Evolutionary conservation across 2,888 invertebrate genomes (phyloP).

Genomic region (Ptilodon capucinus): DNA sequence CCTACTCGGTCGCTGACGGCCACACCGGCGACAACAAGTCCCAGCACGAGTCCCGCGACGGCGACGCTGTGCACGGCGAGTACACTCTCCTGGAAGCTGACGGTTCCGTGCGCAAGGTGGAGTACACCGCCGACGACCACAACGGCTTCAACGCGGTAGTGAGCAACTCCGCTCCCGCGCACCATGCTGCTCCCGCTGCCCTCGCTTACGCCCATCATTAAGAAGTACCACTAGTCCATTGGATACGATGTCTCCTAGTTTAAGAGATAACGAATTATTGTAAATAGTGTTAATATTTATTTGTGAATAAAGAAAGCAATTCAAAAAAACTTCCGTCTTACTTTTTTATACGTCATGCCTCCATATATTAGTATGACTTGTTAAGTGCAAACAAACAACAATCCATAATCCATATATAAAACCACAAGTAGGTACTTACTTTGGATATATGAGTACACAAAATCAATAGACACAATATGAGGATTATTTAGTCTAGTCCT

Average conservation of each 20-base stretch:
- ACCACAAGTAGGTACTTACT: too few species aligned
- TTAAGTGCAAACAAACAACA: too few species aligned
- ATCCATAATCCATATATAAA: too few species aligned
- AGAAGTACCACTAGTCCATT: conserved; percentile 10
- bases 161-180: conserved; percentile 62
- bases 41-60: conserved; percentile 82
- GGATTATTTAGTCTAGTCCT: too few species aligned
- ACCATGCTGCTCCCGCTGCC: conserved; percentile 42
- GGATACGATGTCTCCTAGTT: conserved; percentile 3
- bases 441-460: too few species aligned
- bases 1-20: conserved; percentile 81
- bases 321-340: conserved; percentile 1
- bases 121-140: conserved; percentile 81
- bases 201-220: conserved; percentile 47
- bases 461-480: too few species aligned
- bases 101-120: conserved; percentile 77
- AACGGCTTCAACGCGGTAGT: conserved; percentile 76
- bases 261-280: conserved; percentile 11
- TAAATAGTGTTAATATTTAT: conserved; percentile 26
- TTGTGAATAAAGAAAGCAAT: conserved; percentile 17
- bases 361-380: too few species aligned
- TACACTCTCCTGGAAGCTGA: conserved; percentile 74
- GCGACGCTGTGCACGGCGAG: conserved; percentile 83
- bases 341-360: too few species aligned
- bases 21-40: conserved; percentile 84